phyloP scores from a whole-genome alignment of 2,888 invertebrate species.

The Epinotia nisella region DNA sequence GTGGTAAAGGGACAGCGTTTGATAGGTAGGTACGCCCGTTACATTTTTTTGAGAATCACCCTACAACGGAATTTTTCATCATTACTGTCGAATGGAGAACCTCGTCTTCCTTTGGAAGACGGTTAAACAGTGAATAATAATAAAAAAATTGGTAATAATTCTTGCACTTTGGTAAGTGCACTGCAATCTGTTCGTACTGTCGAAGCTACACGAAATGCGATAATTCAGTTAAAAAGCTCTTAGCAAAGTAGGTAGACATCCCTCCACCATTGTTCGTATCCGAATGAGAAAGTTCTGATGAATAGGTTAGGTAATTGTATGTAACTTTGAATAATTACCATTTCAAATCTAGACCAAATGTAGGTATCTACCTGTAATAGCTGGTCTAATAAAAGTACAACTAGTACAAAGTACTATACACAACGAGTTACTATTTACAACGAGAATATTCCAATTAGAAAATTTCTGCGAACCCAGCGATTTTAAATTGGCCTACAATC shows the following conservation, averaged over 20 bases:
- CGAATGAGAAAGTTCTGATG: conserved; percentile 12
- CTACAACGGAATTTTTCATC: too few relatives aligned
- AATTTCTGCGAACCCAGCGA: too few relatives aligned
- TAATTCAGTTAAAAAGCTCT: conserved; percentile 39
- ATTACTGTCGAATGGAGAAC: background rate
- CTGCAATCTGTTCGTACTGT: conserved; percentile 27
- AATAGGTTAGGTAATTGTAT: background rate
- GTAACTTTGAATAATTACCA: background rate
- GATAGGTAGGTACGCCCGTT: too few relatives aligned
- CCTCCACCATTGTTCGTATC: background rate
- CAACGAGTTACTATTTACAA: too few relatives aligned
- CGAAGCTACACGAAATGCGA: conserved; percentile 16
- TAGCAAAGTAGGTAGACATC: conserved; percentile 12
- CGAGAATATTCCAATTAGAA: too few relatives aligned
- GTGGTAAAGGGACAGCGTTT: too few relatives aligned
- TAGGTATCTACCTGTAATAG: too few relatives aligned
- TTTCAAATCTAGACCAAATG: too few relatives aligned
- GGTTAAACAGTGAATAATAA: background rate
- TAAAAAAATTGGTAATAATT: conserved; percentile 3
- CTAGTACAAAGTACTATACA: too few relatives aligned
- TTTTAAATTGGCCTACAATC: background rate
- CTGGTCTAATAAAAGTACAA: too few relatives aligned
- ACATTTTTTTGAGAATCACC: too few relatives aligned
- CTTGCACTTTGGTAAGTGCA: conserved; percentile 16
- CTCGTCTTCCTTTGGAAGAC: background rate